A percentile compares a stretch with the other conserved stretches of the same genome.
phyloP scores from a whole-genome alignment of 2,113 vertebrate genomes.

The Lamprologus speciosus region DNA sequence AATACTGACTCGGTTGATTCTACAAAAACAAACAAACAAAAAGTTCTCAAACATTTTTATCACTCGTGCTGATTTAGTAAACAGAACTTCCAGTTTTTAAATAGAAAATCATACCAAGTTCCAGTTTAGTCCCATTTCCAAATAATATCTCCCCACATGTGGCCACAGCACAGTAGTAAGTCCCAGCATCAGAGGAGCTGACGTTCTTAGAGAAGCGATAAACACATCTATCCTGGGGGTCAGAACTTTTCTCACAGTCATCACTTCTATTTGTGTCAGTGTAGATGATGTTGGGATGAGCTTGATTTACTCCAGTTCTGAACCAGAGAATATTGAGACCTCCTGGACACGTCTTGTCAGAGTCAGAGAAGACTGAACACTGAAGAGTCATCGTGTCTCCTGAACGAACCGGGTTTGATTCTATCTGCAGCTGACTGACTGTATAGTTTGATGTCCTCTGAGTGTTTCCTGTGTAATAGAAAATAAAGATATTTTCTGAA shows the following conservation, averaged over 20 bases:
- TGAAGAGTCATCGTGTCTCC: rapidly evolving
- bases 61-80: not conserved
- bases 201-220: not conserved
- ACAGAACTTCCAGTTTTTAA: no score
- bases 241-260: not conserved
- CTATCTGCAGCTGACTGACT: rapidly evolving
- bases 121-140: not conserved
- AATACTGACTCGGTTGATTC: not conserved
- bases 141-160: slow-evolving; percentile 15
- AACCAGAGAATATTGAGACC: not conserved
- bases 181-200: slow-evolving; percentile 1
- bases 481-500: no score
- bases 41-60: not conserved
- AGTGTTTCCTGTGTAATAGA: no score
- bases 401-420: rapidly evolving
- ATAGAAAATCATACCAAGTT: not conserved
- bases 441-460: no score
- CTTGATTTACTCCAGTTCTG: rapidly evolving
- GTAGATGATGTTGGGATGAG: not conserved
- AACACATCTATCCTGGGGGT: not conserved
- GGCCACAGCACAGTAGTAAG: slow-evolving; percentile 33
- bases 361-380: no score
- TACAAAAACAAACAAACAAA: not conserved
- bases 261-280: not conserved
- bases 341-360: not conserved